phyloP scores from a whole-genome alignment of 2,888 invertebrate species.

The Diogma glabrata region DNA sequence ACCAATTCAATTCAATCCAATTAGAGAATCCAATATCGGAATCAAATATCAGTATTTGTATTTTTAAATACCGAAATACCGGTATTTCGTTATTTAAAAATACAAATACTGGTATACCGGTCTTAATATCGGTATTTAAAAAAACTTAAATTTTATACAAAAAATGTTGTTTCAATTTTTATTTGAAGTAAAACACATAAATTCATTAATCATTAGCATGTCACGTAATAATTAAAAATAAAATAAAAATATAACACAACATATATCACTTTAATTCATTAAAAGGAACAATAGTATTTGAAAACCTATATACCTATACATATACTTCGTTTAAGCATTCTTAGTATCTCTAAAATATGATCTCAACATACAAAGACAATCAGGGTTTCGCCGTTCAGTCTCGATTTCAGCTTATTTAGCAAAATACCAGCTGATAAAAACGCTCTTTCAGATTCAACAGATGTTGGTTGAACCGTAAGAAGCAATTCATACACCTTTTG shows the following conservation, averaged over 20 bases:
- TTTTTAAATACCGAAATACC: background rate
- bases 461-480: background rate
- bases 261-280: background rate
- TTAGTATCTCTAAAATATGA: too few relatives aligned
- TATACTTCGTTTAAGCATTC: too few relatives aligned
- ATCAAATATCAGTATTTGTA: background rate
- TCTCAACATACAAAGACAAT: background rate
- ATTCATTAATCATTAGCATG: too few relatives aligned
- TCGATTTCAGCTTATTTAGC: background rate
- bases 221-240: background rate
- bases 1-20: too few relatives aligned
- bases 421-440: background rate
- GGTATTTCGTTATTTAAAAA: too few relatives aligned
- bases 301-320: background rate
- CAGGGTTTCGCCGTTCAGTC: background rate
- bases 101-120: too few relatives aligned
- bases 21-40: background rate
- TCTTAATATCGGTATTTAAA: background rate
- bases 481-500: background rate
- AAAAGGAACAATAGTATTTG: background rate
- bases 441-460: background rate
- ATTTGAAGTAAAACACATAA: too few relatives aligned
- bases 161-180: too few relatives aligned
- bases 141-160: too few relatives aligned
- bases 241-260: background rate